phyloP scores from a whole-genome alignment of 2,797 vertebrate genomes.

The Typhlichthys subterraneus region DNA sequence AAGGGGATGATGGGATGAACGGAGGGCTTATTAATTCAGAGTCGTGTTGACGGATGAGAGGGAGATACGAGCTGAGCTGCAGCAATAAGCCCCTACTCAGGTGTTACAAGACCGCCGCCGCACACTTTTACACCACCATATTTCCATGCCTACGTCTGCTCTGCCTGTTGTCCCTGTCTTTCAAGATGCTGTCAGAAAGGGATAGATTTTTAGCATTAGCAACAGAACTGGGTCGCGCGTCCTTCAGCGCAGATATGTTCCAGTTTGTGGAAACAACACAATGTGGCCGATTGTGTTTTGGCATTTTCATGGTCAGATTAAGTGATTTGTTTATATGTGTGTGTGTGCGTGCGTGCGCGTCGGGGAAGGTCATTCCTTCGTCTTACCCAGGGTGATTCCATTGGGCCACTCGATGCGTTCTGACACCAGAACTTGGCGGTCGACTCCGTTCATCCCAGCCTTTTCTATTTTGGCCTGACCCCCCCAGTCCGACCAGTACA shows the following conservation, averaged over 20 bases:
- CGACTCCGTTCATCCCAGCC: slow-evolving; percentile 90
- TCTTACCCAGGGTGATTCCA: slow-evolving; percentile 93
- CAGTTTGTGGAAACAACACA: too few species aligned
- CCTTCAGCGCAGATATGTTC: too few species aligned
- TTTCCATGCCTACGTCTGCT: slow-evolving; percentile 29
- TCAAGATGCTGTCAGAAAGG: too few species aligned
- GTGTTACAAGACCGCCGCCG: slow-evolving; percentile 28
- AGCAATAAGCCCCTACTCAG: slow-evolving; percentile 54
- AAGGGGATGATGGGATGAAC: slow-evolving; percentile 67
- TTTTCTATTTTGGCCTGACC: slow-evolving; percentile 94
- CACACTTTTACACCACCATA: slow-evolving; percentile 37
- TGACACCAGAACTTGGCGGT: slow-evolving; percentile 88
- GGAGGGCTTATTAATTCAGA: slow-evolving; percentile 65
- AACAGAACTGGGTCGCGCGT: too few species aligned
- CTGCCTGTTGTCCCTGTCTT: background rate
- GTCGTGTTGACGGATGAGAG: slow-evolving; percentile 66
- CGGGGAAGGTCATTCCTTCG: too few species aligned
- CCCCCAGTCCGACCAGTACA: slow-evolving; percentile 99
- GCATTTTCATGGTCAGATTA: background rate
- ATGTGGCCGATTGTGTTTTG: too few species aligned
- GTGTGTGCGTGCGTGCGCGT: background rate
- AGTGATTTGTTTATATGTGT: background rate
- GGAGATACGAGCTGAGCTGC: slow-evolving; percentile 60
- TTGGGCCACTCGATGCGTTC: slow-evolving; percentile 98
- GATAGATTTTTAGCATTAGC: too few species aligned